Conservation (phyloP, 2,797 vertebrate species). For the Xenopus petersii region DNA sequence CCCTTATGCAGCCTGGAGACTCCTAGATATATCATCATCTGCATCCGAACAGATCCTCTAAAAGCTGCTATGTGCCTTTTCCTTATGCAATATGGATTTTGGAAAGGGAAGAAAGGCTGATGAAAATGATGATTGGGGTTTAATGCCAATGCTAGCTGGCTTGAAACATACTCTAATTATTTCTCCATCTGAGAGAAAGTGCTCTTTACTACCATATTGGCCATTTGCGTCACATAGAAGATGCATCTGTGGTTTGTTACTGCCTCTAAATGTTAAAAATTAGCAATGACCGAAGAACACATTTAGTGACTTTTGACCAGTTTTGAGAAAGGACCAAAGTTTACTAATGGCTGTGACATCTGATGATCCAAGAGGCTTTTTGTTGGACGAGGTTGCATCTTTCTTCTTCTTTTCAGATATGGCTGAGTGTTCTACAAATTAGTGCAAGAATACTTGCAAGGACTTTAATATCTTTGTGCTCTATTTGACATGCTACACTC, state of each 20-base stretch:
- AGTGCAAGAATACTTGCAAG: too few relatives aligned
- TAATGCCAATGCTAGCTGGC: background rate
- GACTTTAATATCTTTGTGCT: too few relatives aligned
- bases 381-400: too few relatives aligned
- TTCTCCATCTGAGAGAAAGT: constrained; percentile 25
- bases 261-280: background rate
- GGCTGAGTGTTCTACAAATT: too few relatives aligned
- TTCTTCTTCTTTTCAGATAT: too few relatives aligned
- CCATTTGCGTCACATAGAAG: background rate
- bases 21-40: constrained; percentile 89
- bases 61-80: background rate
- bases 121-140: background rate
- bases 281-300: background rate
- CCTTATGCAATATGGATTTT: background rate
- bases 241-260: background rate
- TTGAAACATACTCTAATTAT: background rate
- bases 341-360: background rate
- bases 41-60: constrained; percentile 91
- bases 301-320: background rate
- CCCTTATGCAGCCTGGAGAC: constrained; percentile 87
- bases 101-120: background rate
- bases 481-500: too few relatives aligned
- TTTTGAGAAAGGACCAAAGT: background rate
- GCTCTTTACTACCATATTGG: constrained; percentile 29
- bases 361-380: background rate